Evolutionary conservation across 2,888 invertebrate species (phyloP).

Genomic region (Drosophila koepferae): DNA sequence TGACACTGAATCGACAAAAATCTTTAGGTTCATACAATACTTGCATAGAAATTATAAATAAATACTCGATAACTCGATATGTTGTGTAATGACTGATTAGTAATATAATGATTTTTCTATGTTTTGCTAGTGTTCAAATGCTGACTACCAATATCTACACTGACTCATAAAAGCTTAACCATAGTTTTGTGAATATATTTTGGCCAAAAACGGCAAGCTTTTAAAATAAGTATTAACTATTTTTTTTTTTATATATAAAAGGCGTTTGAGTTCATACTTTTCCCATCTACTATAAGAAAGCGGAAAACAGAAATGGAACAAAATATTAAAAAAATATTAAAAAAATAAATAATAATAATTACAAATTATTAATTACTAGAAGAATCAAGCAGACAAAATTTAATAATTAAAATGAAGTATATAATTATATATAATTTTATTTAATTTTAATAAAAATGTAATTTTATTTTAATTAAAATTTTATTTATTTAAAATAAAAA

Average conservation of each 20-base stretch:
- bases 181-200: neutral
- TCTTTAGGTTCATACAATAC: slow-evolving; percentile 1
- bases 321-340: too few relatives aligned
- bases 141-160: neutral
- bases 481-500: too few relatives aligned
- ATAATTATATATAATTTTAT: too few relatives aligned
- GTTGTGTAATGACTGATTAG: neutral
- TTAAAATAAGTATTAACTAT: neutral
- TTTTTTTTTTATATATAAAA: neutral
- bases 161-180: neutral
- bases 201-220: neutral
- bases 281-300: neutral
- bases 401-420: too few relatives aligned
- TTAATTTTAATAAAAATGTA: too few relatives aligned
- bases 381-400: too few relatives aligned
- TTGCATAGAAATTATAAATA: slow-evolving; percentile 9
- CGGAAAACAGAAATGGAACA: too few relatives aligned
- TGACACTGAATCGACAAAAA: neutral
- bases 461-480: too few relatives aligned
- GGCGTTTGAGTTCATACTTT: neutral
- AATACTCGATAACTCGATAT: neutral
- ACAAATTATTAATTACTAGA: too few relatives aligned
- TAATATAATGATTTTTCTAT: neutral
- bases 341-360: too few relatives aligned
- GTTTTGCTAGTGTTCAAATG: neutral